phyloP scores from a whole-genome alignment of 64 coral and sea anemone genomes.

The Dendrophyllia cribrosa region DNA sequence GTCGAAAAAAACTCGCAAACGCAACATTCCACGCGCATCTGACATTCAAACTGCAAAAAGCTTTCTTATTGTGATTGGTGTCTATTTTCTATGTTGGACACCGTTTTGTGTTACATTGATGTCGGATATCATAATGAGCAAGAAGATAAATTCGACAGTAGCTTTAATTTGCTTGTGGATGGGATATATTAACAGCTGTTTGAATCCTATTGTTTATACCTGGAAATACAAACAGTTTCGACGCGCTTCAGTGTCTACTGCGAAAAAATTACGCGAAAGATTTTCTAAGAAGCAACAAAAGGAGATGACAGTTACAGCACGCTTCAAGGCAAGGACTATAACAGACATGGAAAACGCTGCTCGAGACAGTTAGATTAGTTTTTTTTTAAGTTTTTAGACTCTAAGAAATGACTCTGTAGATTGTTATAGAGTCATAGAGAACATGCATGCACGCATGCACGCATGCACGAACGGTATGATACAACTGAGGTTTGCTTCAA shows the following conservation, averaged over 20 bases:
- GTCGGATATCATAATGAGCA: constrained; percentile 13
- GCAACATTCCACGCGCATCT: neutral
- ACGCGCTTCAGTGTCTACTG: constrained; percentile 20
- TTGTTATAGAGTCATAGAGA: too few species aligned
- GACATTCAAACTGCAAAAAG: constrained; percentile 69
- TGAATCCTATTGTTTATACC: constrained; percentile 76
- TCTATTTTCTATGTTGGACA: constrained; percentile 67
- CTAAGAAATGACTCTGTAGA: too few species aligned
- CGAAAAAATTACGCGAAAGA: neutral
- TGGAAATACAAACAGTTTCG: constrained; percentile 85
- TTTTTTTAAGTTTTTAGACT: too few species aligned
- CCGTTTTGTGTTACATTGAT: constrained; percentile 57
- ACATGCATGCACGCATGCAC: too few species aligned
- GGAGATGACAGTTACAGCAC: too few species aligned
- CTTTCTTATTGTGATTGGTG: constrained; percentile 57
- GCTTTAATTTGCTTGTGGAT: constrained; percentile 66
- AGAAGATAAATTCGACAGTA: neutral
- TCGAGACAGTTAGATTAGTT: neutral
- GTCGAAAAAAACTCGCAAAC: neutral
- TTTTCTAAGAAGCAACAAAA: neutral
- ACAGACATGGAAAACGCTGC: too few species aligned
- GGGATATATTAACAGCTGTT: constrained; percentile 58
- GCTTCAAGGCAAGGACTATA: neutral
- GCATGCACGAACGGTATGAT: too few species aligned
- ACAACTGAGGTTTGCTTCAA: too few species aligned